A percentile compares a stretch with the other conserved stretches of the same genome.
These are phyloP conservation scores for Malacoctenus gilli DNA, from an alignment of 2,797 vertebrate species.

Conservation along the genomic window DNA sequence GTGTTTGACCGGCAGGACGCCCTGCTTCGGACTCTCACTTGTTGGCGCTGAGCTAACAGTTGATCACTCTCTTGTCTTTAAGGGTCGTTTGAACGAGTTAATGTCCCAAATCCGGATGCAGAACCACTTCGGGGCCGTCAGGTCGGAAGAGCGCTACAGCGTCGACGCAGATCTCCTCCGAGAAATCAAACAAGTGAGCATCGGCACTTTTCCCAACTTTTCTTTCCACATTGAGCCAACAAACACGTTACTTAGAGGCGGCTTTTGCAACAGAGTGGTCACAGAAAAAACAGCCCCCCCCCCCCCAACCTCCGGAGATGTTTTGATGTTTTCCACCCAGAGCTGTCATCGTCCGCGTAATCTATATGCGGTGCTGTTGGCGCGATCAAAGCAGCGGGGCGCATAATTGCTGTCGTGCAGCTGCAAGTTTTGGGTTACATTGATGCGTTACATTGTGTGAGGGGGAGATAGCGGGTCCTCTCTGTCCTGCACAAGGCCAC, in stretches of 20 bases:
- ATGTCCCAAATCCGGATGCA: slow-evolving; percentile 99
- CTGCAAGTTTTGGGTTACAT: not conserved
- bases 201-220: too few relatives aligned
- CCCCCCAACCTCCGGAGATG: too few relatives aligned
- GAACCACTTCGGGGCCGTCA: slow-evolving; percentile 94
- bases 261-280: too few relatives aligned
- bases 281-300: too few relatives aligned
- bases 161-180: slow-evolving; percentile 91
- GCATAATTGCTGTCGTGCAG: not conserved
- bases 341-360: not conserved
- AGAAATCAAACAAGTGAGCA: slow-evolving; percentile 93
- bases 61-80: too few relatives aligned
- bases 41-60: too few relatives aligned
- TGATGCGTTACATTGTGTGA: too few relatives aligned
- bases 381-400: not conserved
- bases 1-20: slow-evolving; percentile 3
- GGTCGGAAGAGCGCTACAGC: slow-evolving; percentile 93
- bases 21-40: too few relatives aligned
- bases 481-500: not conserved
- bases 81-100: slow-evolving; percentile 97
- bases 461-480: too few relatives aligned
- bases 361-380: not conserved
- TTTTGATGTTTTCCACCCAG: not conserved
- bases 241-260: too few relatives aligned
- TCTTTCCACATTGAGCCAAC: too few relatives aligned